A percentile compares a stretch with the other conserved stretches of the same genome.
These are phyloP conservation scores for Nycteola revayana DNA, from an alignment of 2,888 invertebrate species.

Conservation along the genomic window DNA sequence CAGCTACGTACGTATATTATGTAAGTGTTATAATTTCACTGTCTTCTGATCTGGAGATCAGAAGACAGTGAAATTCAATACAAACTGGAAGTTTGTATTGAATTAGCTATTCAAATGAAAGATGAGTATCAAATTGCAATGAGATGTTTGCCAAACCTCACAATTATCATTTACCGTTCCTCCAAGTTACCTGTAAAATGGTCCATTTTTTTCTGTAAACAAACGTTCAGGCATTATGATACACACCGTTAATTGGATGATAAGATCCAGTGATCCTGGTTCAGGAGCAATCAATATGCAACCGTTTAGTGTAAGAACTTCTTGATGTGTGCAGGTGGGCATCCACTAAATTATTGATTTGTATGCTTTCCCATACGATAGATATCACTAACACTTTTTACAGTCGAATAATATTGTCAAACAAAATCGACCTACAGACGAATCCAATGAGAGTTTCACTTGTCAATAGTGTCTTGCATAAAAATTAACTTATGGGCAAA, in stretches of 20 bases:
- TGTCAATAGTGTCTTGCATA: conserved; percentile 69
- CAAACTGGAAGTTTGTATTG: too few species aligned
- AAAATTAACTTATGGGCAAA: conserved; percentile 36
- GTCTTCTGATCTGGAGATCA: too few species aligned
- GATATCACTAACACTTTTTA: conserved; percentile 64
- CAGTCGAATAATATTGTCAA: conserved; percentile 63
- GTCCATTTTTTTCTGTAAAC: conserved; percentile 9
- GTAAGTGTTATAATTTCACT: too few species aligned
- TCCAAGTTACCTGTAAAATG: conserved; percentile 10
- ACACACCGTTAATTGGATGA: conserved; percentile 60
- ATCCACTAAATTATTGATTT: conserved; percentile 73
- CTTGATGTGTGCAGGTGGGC: conserved; percentile 53
- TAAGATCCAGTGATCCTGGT: conserved; percentile 55
- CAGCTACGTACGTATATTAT: too few species aligned
- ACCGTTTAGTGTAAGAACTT: conserved; percentile 60
- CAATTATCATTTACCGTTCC: too few species aligned
- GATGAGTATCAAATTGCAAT: too few species aligned
- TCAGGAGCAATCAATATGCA: conserved; percentile 74
- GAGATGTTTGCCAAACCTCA: too few species aligned
- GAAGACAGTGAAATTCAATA: too few species aligned
- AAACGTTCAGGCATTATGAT: conserved; percentile 19
- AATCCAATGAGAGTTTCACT: conserved; percentile 73
- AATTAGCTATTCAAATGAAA: too few species aligned
- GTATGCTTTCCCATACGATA: conserved; percentile 62
- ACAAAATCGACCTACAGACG: conserved; percentile 55